Percentiles rank a stretch among this genome's conserved stretches.
phyloP scores from a whole-genome alignment of 1,140 invertebrate genomes.

The Leptinotarsa undecemlineata region DNA sequence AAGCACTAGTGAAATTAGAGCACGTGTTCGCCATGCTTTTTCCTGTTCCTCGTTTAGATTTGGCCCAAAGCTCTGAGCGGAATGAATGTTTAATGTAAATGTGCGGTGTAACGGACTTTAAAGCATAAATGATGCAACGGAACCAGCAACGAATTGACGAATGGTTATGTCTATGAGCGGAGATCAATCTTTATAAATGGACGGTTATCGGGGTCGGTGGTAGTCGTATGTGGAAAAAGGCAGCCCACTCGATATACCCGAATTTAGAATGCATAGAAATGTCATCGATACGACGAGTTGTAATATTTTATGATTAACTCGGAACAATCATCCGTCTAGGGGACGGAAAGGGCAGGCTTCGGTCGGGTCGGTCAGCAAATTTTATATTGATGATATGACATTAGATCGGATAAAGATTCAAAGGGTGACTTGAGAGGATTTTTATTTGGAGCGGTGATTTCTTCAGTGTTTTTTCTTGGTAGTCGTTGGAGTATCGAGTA shows the following conservation, averaged over 20 bases:
- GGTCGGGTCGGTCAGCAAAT: constrained; percentile 1
- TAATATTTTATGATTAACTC: constrained; percentile 53
- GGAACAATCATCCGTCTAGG: constrained; percentile 22
- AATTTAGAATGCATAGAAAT: constrained; percentile 51
- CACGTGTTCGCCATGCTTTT: neutral
- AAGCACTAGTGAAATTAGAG: neutral
- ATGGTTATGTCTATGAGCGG: constrained; percentile 43
- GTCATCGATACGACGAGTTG: constrained; percentile 46
- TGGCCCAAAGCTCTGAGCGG: neutral
- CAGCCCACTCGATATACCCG: constrained; percentile 21
- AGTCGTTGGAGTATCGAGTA: no score
- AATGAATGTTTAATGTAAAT: constrained; percentile 29
- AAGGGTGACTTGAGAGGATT: neutral
- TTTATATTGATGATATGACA: constrained; percentile 12
- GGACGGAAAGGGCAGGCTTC: constrained; percentile 2
- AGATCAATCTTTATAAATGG: constrained; percentile 46
- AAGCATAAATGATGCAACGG: constrained; percentile 30
- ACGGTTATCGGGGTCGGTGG: constrained; percentile 31
- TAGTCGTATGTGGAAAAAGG: neutral
- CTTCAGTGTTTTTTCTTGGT: no score
- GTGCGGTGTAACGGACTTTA: constrained; percentile 25
- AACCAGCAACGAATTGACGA: constrained; percentile 36
- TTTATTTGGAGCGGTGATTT: neutral
- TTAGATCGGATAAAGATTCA: constrained; percentile 4
- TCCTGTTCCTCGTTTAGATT: constrained; percentile 17